Conservation (phyloP, 2,888 invertebrate species). For the Tetanocera ferruginea region DNA sequence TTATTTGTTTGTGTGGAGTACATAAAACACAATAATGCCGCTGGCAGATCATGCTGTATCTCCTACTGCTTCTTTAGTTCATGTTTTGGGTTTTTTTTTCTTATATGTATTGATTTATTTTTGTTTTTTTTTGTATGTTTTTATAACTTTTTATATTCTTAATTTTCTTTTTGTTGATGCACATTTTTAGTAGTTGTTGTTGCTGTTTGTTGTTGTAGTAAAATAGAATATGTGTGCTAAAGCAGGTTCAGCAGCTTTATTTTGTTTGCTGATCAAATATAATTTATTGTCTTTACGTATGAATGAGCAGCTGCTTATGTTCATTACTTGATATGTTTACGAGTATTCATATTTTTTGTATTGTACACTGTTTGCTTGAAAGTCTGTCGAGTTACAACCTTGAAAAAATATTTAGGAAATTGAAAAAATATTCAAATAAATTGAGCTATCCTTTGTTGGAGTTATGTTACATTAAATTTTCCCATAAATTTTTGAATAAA, state of each 20-base stretch:
- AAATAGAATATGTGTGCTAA: not conserved
- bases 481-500: no score
- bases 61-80: not conserved
- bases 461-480: no score
- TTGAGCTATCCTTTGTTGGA: no score
- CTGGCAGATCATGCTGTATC: not conserved
- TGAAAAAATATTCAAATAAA: no score
- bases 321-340: not conserved
- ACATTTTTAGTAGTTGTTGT: not conserved
- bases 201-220: not conserved
- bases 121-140: not conserved
- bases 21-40: constrained; percentile 19
- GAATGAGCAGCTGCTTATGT: not conserved
- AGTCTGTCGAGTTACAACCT: no score
- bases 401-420: no score
- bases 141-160: not conserved
- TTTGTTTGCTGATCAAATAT: constrained; percentile 30
- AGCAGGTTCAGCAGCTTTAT: constrained; percentile 17
- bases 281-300: constrained; percentile 19
- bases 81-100: not conserved
- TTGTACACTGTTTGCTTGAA: no score
- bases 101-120: not conserved
- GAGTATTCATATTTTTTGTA: no score
- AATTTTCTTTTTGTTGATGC: not conserved
- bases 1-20: not conserved